Evolutionary conservation across 2,797 vertebrate genomes (phyloP), one percentile per base, ranked within the genome.

Genomic region (Peromyscus nudipes): DNA sequence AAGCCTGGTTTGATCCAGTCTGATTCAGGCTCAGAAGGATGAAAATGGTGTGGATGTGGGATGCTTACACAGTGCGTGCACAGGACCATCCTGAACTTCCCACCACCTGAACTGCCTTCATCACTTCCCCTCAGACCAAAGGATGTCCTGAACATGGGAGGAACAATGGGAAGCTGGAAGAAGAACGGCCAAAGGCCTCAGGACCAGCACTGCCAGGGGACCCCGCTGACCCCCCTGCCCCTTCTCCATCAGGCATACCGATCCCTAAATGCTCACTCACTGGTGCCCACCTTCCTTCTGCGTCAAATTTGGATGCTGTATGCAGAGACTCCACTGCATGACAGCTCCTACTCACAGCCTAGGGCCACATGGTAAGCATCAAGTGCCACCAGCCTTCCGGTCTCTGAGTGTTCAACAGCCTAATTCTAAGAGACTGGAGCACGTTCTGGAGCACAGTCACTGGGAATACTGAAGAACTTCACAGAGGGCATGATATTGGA

Each of bases 371-470:
- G 0, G 67, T 31, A 10, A 31, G 65, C 2, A 25, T 11, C 2
- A 0, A 57, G n/a, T 27, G 55, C 64, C 21, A 46, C 29, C 71
- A 13, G 14, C 40, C 57, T 57, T 40, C 55, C 40, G 69, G 43
- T 43, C 12, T 37, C 11, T 0, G 11, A 60, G 4, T 7, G 12
- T 11, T n/a, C 23, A 65, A 49, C 5, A 84, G n/a, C 34, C 0
- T 10, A 34, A 43, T 86, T 73, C 57, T 1, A 8, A 75, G 55
- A 62, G 40, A 21, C n/a, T 29, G 52, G 14, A 14, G 25, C 27
- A 1, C 0, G 2, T 29, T 40, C 14, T 13, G 25, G 49, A 19
- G 9, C 6, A 34, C 9, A 8, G 31, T 67, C 34, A 6, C 29
- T 0, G 6, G 31, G 31, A 43, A 25, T 34, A 25, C 64, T 52